Evolutionary conservation across 92 coral and sea anemone genomes (phyloP), one percentile per base, ranked within the genome.

Genomic region (Parazoanthus atlanticus): DNA sequence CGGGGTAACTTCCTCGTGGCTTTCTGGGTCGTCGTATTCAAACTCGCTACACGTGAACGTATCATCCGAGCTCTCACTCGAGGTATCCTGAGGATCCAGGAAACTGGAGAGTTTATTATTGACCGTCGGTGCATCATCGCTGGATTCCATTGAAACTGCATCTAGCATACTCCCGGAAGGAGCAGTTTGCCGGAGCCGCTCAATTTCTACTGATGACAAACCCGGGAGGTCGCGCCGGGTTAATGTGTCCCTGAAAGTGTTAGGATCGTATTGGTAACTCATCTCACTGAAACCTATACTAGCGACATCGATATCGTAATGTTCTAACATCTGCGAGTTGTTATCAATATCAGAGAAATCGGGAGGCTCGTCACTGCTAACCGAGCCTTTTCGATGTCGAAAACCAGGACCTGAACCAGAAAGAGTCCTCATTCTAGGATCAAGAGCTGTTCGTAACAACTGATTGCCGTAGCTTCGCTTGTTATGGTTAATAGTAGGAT

Each of bases 41-140:
- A 95, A 95, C 92, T 97, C 99, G 74, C 99, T 97, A 43, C 96
- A 96, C 21, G 99, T 97, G 74, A 97, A 97, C 1, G 97, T 94
- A 76, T 93, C 98, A 78, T 97, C 98, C 40, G 99, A 97, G 86
- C 99, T 97, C 83, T 95, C 99, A 30, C 98, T 93, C 9, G 99
- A 97, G 33, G 92, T 93, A 76, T 96, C 99, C 40, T 89, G 92
- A 85, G 89, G 97, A 86, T 96, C 98, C 23, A 95, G 88, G 26
- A 94, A 90, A 71, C 94, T 93, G 56, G 98, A 97, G 76, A 93
- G 74, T 82, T 95, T 92, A 76, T 94, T 91, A 78, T 92, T 88
- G 8, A 92, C 89, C 31, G 95, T 92, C 40, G 95, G 97, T 29
- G 90, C 95, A 54, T 94, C 98, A 79, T 94, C 99, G 69, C 93